Conservation (phyloP, 2,888 invertebrate species). For the Drosophila mimetica region DNA sequence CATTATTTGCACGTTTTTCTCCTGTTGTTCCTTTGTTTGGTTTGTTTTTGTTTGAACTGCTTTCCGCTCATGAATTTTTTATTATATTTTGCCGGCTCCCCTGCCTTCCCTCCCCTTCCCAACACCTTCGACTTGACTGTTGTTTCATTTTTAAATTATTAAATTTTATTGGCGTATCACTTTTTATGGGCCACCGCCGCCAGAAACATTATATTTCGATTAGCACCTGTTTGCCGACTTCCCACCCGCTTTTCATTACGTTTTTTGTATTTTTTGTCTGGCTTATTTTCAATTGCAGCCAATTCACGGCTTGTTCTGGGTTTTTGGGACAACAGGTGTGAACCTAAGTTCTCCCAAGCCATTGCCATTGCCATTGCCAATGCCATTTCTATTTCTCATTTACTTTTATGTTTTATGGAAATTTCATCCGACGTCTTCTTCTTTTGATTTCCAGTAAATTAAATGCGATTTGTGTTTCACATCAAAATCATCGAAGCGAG, state of each 20-base stretch:
- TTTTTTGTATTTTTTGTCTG: slow-evolving; percentile 5
- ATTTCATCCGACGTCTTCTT: slow-evolving; percentile 61
- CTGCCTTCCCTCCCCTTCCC: neutral
- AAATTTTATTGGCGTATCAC: slow-evolving; percentile 80
- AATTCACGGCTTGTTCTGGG: slow-evolving; percentile 45
- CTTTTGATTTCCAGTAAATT: slow-evolving; percentile 73
- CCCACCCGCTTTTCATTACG: slow-evolving; percentile 41
- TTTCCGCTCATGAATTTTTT: slow-evolving; percentile 78
- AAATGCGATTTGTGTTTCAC: slow-evolving; percentile 68
- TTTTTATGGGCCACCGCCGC: slow-evolving; percentile 75
- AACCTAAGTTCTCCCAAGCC: slow-evolving; percentile 5
- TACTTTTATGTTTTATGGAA: slow-evolving; percentile 50
- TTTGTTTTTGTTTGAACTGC: slow-evolving; percentile 59
- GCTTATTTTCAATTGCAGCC: slow-evolving; percentile 43
- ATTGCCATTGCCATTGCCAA: neutral
- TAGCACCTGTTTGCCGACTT: slow-evolving; percentile 76
- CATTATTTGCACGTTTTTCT: slow-evolving; percentile 76
- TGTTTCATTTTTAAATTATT: slow-evolving; percentile 80
- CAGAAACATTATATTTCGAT: slow-evolving; percentile 81
- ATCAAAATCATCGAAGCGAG: slow-evolving; percentile 43
- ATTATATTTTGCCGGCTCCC: slow-evolving; percentile 71
- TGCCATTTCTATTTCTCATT: slow-evolving; percentile 50
- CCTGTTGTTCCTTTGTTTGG: slow-evolving; percentile 30
- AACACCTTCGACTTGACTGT: slow-evolving; percentile 37
- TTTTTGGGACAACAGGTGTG: slow-evolving; percentile 66